Conservation (phyloP, 2,888 invertebrate genomes). For the Plusia festucae region DNA sequence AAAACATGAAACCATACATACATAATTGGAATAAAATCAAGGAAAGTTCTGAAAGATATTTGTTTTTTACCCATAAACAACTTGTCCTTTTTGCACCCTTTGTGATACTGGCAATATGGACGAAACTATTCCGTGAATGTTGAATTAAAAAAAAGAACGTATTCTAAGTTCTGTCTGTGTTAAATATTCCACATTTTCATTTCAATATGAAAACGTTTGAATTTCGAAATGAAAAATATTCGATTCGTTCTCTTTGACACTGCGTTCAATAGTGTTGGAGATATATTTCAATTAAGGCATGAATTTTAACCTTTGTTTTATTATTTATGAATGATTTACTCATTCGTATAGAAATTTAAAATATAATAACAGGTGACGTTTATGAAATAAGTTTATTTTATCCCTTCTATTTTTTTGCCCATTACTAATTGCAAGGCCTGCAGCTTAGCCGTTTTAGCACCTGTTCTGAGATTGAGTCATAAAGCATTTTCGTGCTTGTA, state of each 20-base stretch:
- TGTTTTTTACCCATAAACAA: neutral
- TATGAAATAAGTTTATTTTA: too few relatives aligned
- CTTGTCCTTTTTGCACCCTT: neutral
- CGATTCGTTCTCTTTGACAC: conserved; percentile 7
- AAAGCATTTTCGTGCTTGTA: conserved; percentile 40
- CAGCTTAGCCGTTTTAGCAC: too few relatives aligned
- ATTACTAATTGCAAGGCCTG: too few relatives aligned
- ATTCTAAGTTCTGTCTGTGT: neutral
- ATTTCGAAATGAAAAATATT: conserved; percentile 12
- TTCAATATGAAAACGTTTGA: conserved; percentile 9
- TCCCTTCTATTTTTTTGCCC: too few relatives aligned
- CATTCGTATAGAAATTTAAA: neutral
- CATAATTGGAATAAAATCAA: neutral
- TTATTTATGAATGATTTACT: neutral
- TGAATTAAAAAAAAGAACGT: neutral
- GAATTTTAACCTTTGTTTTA: neutral
- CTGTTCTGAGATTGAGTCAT: conserved; percentile 48
- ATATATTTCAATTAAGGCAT: neutral
- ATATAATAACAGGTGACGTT: too few relatives aligned
- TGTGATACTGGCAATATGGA: neutral
- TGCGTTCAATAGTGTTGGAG: neutral
- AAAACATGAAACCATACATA: too few relatives aligned
- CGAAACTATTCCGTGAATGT: neutral
- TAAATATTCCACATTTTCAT: conserved; percentile 2
- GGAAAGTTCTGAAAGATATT: neutral